Percentiles rank a stretch among this genome's conserved stretches.
phyloP scores from a whole-genome alignment of 2,888 invertebrate species.

The Pristionchus fissidentatus region DNA sequence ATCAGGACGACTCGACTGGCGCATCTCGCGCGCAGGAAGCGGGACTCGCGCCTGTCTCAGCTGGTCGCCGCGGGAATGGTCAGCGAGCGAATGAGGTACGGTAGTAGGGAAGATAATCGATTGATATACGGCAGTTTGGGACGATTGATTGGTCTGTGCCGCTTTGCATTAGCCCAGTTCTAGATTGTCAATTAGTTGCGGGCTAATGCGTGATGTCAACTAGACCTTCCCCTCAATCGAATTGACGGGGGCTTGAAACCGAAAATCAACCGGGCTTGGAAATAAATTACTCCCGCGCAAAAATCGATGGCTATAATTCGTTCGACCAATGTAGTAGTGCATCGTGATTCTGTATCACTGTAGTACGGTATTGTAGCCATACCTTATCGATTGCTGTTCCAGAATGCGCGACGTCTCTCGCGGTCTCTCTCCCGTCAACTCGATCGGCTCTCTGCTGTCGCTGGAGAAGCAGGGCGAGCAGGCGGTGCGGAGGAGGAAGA shows the following conservation, averaged over 20 bases:
- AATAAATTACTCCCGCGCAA: no score
- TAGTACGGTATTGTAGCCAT: not conserved
- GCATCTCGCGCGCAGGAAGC: not conserved
- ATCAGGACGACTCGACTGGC: not conserved
- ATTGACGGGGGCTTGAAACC: no score
- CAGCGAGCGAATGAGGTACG: not conserved
- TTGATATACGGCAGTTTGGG: not conserved
- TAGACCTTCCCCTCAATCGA: no score
- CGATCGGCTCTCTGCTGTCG: conserved; percentile 25
- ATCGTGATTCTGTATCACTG: no score
- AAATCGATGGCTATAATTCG: no score
- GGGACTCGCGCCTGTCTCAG: not conserved
- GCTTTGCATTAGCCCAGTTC: no score
- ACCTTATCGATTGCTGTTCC: not conserved
- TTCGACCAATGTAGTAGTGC: no score
- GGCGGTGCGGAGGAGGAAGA: conserved; percentile 20
- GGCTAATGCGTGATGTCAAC: no score
- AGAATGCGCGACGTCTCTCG: not conserved
- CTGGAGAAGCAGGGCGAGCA: conserved; percentile 11
- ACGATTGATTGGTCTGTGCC: not conserved
- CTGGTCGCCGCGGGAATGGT: conserved; percentile 1
- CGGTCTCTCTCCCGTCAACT: conserved; percentile 26
- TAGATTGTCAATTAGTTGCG: no score
- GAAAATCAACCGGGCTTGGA: no score
- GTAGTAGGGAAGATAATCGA: not conserved